Base-by-base conservation (phyloP, 1,140 invertebrate genomes). In the Capitella teleta region DNA sequence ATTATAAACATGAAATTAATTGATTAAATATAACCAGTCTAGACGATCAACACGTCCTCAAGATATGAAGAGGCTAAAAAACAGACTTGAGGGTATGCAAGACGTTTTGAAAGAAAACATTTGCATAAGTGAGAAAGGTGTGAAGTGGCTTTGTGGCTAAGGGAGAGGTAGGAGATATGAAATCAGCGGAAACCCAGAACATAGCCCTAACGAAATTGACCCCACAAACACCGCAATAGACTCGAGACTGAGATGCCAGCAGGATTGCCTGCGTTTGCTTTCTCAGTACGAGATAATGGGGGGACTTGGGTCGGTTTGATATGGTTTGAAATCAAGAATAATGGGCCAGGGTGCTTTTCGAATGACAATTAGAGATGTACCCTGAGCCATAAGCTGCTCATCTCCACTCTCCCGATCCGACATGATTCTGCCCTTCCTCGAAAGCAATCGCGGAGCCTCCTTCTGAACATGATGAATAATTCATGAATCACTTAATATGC, bases 391-490 rank as follows among this genome's bases (percentile, higher is more conserved):
- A 58, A 71, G 73, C 64, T 77, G 74, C 61, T 78, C 75, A 71
- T 78, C 76, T 62, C 75, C 73, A 64, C 76, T 78, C 66, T 77
- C 76, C 56, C 73, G 74, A 68, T 78, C 76, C 65, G 76, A 77
- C 76, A 77, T 77, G 59, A 57, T 67, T 52, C 45, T 51, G 59
- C 57, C 46, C 49, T 57, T 58, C 60, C 55, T 61, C 53, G 56
- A 59, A 63, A 59, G 55, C 57, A 55, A 60, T 62, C 60, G 59
- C 56, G 56, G 51, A 47, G 45, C 45, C 45, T 47, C 45, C 32
- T 47, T 47, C 45, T 47, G 45, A 34, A 5, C 23, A 18, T 44
- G 5, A 44, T 44, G 24, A 44, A 44, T 44, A 24, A 44, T 44
- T 44, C 42, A 44, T 44, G 26, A 44, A 28, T n/a, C n/a, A n/a